These are phyloP conservation scores for Agriotes lineatus DNA, from an alignment of 2,888 invertebrate species.

Conservation along the genomic window DNA sequence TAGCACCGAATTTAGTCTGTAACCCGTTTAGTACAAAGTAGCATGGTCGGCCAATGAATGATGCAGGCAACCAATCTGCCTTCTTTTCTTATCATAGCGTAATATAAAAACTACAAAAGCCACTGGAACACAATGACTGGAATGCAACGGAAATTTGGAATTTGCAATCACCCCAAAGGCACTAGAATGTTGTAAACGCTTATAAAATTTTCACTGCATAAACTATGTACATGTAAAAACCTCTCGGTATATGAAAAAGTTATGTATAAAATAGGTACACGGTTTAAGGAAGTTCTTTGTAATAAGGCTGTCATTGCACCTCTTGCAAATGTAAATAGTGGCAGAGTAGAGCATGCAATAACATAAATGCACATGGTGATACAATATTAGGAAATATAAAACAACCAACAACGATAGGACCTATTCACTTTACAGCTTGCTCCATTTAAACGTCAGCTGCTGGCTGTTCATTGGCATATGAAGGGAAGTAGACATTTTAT, in stretches of 20 bases:
- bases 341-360: not conserved
- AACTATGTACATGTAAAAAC: conserved; percentile 27
- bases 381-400: not conserved
- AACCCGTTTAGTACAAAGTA: too few relatives aligned
- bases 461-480: too few relatives aligned
- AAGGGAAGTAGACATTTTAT: too few relatives aligned
- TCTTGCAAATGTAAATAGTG: not conserved
- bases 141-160: not conserved
- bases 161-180: conserved; percentile 16
- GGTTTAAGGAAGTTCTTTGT: conserved; percentile 22
- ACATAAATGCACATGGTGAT: conserved; percentile 24
- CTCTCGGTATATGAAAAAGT: conserved; percentile 8
- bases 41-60: too few relatives aligned
- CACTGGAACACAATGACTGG: not conserved
- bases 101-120: too few relatives aligned
- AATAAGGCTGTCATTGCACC: conserved; percentile 9
- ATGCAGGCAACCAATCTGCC: too few relatives aligned
- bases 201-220: conserved; percentile 1
- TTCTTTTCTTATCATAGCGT: too few relatives aligned
- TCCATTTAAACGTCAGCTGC: too few relatives aligned
- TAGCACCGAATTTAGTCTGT: too few relatives aligned
- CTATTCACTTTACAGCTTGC: too few relatives aligned
- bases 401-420: too few relatives aligned
- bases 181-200: conserved; percentile 10
- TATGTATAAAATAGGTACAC: conserved; percentile 30